A percentile compares a stretch with the other conserved stretches of the same genome.
Conservation (phyloP, 2,113 vertebrate genomes). For the Ammodramus savannarum region DNA sequence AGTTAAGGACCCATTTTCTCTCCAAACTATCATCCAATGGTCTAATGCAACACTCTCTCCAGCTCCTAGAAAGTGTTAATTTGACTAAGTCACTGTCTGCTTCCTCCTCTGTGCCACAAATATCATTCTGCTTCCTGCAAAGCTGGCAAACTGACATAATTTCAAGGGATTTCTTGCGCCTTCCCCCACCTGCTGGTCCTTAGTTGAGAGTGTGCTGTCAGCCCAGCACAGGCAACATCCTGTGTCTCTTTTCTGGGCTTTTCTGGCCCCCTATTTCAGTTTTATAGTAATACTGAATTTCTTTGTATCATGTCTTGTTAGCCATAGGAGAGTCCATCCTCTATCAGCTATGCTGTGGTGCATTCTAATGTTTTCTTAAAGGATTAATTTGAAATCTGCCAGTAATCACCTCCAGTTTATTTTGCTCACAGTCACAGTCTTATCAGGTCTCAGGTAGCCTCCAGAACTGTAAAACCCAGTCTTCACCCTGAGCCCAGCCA, state of each 20-base stretch:
- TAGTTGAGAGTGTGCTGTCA: background rate
- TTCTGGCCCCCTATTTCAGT: background rate
- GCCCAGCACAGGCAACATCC: background rate
- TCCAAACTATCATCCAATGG: background rate
- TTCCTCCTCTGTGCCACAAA: background rate
- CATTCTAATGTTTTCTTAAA: conserved; percentile 54
- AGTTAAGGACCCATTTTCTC: background rate
- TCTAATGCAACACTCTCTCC: background rate
- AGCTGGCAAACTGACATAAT: background rate
- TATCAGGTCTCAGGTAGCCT: conserved; percentile 30
- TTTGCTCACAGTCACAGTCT: conserved; percentile 39
- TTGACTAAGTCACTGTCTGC: background rate
- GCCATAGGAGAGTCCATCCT: background rate
- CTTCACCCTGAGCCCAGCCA: background rate
- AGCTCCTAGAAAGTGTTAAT: background rate
- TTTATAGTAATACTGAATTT: background rate
- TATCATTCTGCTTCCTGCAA: background rate
- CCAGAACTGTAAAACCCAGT: conserved; percentile 1
- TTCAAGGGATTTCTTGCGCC: background rate
- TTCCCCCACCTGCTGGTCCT: background rate
- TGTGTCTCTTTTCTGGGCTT: background rate
- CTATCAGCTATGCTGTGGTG: background rate
- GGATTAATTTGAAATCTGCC: conserved; percentile 43
- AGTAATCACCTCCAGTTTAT: conserved; percentile 40
- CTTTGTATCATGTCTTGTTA: background rate